Evolutionary conservation across 2,888 invertebrate species (phyloP), one percentile per base, ranked within the genome.

Genomic region (Stenurella melanura): DNA sequence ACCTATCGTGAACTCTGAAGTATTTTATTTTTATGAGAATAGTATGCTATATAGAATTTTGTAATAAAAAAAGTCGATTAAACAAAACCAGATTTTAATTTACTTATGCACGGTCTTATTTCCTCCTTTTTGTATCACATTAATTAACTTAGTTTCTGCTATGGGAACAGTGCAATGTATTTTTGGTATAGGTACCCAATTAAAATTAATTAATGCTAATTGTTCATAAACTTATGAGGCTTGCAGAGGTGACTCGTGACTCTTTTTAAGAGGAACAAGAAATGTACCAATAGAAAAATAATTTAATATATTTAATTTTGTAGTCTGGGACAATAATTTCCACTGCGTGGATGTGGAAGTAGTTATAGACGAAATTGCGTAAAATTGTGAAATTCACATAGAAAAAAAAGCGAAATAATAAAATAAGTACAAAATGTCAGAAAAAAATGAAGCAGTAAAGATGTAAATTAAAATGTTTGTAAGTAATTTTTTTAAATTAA

Each of bases 141-240:
- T 69, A 69, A 69, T 69, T 69, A 69, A 69, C 67, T 67, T 67
- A 69, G 21, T 19, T 57, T 57, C 38, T 56, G 69, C 58, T 68
- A 57, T 69, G 69, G 34, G 69, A 69, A 69, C 61, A 50, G 18
- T 19, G 60, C 34, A 70, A 71, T 30, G 38, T 61, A 61, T 38
- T 21, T 70, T 71, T 42, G 50, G 61, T 71, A 38, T 61, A 71
- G 71, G 61, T 71, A 61, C 30, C 54, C 56, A 71, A 63, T 71
- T 71, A 71, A 69, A 69, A 69, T 69, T 69, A 69, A 69, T 69
- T 69, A 69, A 57, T 69, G 67, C 54, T 67, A 67, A 67, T 67
- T 67, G 67, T 54, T 54, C 42, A 18, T 18, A 38, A 67, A 58
- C 10, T 58, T 50, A 66, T 18, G 19, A 15, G 19, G 10, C 3